Evolutionary conservation across 2,113 vertebrate species (phyloP).

Genomic region (Rhagologus leucostigma): DNA sequence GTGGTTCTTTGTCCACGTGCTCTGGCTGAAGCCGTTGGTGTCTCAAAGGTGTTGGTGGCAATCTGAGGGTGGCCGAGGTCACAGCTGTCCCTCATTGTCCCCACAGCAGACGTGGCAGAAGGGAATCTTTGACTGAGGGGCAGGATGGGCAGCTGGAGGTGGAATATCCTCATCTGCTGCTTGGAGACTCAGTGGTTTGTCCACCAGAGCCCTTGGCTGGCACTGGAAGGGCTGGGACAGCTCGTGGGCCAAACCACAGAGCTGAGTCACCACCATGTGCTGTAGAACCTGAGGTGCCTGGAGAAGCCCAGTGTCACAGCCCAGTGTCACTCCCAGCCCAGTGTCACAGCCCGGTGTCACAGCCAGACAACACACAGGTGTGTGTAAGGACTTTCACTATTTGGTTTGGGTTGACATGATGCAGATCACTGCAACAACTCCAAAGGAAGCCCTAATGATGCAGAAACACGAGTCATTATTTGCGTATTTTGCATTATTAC

Average conservation of each 20-base stretch:
- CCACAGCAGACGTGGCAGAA: neutral
- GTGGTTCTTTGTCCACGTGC: accelerated
- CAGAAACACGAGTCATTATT: neutral
- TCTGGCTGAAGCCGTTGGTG: neutral
- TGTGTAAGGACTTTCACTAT: neutral
- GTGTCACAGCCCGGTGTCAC: neutral
- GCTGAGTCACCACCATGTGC: neutral
- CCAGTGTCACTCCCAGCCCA: neutral
- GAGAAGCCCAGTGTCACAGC: neutral
- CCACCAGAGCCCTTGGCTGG: neutral
- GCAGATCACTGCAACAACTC: neutral
- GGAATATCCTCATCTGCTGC: neutral
- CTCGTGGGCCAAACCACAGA: neutral
- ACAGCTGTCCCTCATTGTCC: neutral
- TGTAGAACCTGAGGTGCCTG: neutral
- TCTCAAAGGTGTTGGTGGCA: neutral
- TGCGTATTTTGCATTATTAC: neutral
- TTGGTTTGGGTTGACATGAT: neutral
- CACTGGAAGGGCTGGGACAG: neutral
- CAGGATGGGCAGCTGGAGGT: neutral
- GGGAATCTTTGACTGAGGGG: neutral
- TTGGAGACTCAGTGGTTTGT: neutral
- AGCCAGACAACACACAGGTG: neutral
- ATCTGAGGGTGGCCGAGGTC: neutral
- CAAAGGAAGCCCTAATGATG: neutral